Evolutionary conservation across 1,140 invertebrate genomes (phyloP), one percentile per base, ranked within the genome.

Genomic region (Drosophila gunungcola): DNA sequence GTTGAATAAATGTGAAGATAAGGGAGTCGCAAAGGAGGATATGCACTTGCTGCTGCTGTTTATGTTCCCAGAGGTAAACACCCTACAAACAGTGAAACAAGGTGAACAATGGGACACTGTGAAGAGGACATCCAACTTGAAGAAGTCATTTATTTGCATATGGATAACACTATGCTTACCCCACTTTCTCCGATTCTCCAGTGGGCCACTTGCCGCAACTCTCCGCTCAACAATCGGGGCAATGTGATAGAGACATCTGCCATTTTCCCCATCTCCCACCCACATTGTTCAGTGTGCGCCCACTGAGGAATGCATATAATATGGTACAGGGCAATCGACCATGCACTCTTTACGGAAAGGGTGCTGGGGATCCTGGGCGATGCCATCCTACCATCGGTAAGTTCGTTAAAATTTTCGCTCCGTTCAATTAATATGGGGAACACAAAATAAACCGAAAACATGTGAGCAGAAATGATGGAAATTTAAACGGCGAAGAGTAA

Each of bases 271-370:
- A 29, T 58, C 25, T 43, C 9, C 10, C 39, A 13, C 34, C 53
- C 51, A 75, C 32, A 75, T 73, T 76, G 78, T 54, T 81, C 61
- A 81, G 32, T 68, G 73, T 56, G 57, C 57, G 67, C 62, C 53
- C 78, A 78, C 45, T 65, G 74, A 78, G 69, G 73, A 63, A 69
- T 74, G 68, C 58, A 82, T 82, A 82, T 78, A 79, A 78, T 82
- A 82, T 82, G 73, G 65, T 82, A 78, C 74, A 73, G 65, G 62
- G 73, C 64, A 62, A 61, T 48, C 41, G 67, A 60, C 55, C 69
- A 69, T 38, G 68, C 63, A 52, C 68, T 41, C 52, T 49, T 43
- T 21, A 16, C 29, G n/a, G 13, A 21, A 39, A 9, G 25, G 51
- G 63, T n/a, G 36, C 25, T 34, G 38, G 2, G 41, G 49, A 45